Evolutionary conservation across 1,140 invertebrate species (phyloP), one percentile per base, ranked within the genome.

Genomic region (Pseudomyrmex gracilis): DNA sequence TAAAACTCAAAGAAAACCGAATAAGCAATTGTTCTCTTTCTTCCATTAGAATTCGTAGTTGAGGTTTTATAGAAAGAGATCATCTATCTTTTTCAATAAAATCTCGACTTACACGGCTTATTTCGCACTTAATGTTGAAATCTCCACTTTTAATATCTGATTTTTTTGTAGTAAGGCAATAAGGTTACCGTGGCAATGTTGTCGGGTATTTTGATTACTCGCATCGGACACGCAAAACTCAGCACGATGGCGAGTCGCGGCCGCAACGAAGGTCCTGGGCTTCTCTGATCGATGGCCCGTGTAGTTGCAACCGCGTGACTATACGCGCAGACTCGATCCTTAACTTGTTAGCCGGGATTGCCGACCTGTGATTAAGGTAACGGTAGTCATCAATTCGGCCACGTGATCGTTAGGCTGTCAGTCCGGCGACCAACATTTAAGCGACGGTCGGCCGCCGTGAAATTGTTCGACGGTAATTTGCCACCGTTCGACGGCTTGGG

Each of bases 301-400:
- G 83, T 68, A 70, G 71, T 83, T 82, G 74, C 85, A 89, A 87
- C 88, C 7, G 84, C 88, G 82, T 71, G 85, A 89, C 87, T 85
- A 89, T 85, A 89, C 73, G 51, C 83, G 51, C 83, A 68, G 63
- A 53, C 60, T 64, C 74, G 84, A 86, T 88, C 71, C 84, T 89
- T 88, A 88, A 89, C 87, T 89, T 88, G 87, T 89, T 89, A 89
- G 87, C 87, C 84, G 78, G 83, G 73, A 90, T 80, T 61, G 89
- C 89, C 88, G 88, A 88, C 87, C 87, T 88, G 87, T 89, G 89
- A 90, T 90, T 90, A 90, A 90, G 88, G 86, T 90, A 90, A 90
- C 89, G 89, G 89, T 90, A 90, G 86, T 89, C 86, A 88, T 90
- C 87, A 86, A 88, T 89, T 89, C 78, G 87, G 87, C 87, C 87